phyloP scores from a whole-genome alignment of 1,140 invertebrate species.

The Calosoma granatense region DNA sequence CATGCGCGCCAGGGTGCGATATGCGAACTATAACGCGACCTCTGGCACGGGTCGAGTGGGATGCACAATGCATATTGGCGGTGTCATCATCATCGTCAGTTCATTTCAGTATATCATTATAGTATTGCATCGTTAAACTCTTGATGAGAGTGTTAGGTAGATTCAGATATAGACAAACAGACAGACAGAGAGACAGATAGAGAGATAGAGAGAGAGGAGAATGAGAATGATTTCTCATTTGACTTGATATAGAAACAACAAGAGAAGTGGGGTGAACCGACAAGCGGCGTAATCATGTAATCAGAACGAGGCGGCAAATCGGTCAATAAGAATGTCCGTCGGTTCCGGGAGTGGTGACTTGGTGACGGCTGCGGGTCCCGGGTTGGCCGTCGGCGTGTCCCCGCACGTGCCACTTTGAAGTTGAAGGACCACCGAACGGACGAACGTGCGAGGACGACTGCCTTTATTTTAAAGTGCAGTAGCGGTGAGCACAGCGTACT shows the following conservation, averaged over 20 bases:
- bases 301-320: no score
- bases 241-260: no score
- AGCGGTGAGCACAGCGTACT: constrained; percentile 13
- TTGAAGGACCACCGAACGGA: constrained; percentile 18
- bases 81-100: neutral
- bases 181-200: no score
- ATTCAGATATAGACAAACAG: no score
- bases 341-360: neutral
- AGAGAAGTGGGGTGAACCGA: no score
- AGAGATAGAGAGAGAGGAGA: no score
- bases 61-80: neutral
- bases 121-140: no score
- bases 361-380: constrained; percentile 21
- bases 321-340: no score
- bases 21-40: neutral
- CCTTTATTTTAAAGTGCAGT: constrained; percentile 1
- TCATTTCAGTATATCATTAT: no score
- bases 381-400: constrained; percentile 16
- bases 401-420: constrained; percentile 21
- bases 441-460: neutral
- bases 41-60: neutral
- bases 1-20: neutral
- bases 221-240: no score
- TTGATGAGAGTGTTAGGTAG: no score
- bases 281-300: no score